Evolutionary conservation across 2,888 invertebrate species (phyloP).

Genomic region (Altica lythri): DNA sequence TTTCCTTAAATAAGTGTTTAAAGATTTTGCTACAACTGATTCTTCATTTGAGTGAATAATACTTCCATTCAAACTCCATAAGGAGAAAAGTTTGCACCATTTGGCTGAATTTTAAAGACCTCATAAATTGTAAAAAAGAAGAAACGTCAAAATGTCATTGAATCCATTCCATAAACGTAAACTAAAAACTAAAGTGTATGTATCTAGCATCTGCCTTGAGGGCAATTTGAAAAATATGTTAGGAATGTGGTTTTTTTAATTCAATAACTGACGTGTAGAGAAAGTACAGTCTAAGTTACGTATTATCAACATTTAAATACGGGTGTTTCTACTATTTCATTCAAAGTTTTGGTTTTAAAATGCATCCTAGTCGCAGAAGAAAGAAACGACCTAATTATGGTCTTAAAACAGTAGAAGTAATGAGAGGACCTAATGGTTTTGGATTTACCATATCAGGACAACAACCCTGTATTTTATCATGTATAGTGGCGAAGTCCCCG

Average conservation of each 20-base stretch:
- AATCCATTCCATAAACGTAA: neutral
- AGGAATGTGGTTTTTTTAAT: conserved; percentile 25
- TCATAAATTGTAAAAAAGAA: too few relatives aligned
- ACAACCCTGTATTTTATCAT: conserved; percentile 92
- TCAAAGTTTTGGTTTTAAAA: conserved; percentile 42
- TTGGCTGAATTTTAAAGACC: too few relatives aligned
- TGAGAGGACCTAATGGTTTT: conserved; percentile 86
- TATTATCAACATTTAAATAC: conserved; percentile 15
- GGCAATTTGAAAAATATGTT: conserved; percentile 25
- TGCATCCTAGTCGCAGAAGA: conserved; percentile 68
- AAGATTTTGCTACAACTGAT: too few relatives aligned
- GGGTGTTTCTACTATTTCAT: neutral
- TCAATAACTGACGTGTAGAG: conserved; percentile 26
- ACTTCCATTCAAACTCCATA: too few relatives aligned
- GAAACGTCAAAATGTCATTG: neutral
- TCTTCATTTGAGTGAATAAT: too few relatives aligned
- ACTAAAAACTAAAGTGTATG: neutral
- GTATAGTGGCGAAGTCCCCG: conserved; percentile 87
- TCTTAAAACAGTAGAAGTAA: conserved; percentile 82
- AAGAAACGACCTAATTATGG: conserved; percentile 76
- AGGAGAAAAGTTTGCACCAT: too few relatives aligned
- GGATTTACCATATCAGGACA: conserved; percentile 99
- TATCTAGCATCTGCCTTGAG: conserved; percentile 18
- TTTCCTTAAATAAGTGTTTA: too few relatives aligned
- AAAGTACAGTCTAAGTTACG: conserved; percentile 20